Evolutionary conservation across 2,113 vertebrate species (phyloP), one percentile per base, ranked within the genome.

Genomic region (Chloebia gouldiae): DNA sequence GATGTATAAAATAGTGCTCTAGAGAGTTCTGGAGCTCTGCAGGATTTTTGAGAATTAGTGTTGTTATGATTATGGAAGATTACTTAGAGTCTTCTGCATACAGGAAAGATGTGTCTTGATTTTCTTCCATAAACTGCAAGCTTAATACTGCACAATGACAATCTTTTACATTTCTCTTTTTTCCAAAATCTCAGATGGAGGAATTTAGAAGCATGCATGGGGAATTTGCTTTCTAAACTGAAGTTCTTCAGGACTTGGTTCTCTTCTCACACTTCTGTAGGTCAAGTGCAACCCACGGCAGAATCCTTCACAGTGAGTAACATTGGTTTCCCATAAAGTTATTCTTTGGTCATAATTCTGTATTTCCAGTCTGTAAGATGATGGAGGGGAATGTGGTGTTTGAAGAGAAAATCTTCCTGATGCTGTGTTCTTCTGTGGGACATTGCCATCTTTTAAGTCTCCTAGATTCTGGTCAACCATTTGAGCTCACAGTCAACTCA

Each of bases 111-210:
- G n/a, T 57, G 31, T 84, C 16, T 21, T 71, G 69, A 61, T 94
- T 95, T 92, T 59, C 57, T 68, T 76, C 61, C 75, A 39, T 84
- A 81, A 96, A 86, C 84, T 85, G 78, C 45, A 79, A 59, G 25
- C 44, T 60, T 75, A 78, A 49, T 68, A 40, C 20, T 68, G 40
- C 70, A 82, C 87, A 33, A 59, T 82, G 89, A 87, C 47, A 47
- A 35, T 82, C 21, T 83, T 90, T 60, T 59, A 69, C 40, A 53
- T 61, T 91, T 65, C 19, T 83, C 10, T 51, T 84, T n/a, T 33
- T 40, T 84, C 68, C 49, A 30, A 25, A 66, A 70, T 89, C 76
- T 93, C 81, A 88, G n/a, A 75, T 71, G 60, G 82, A 84, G 47
- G 33, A 79, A 37, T 64, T 85, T 47, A 93, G 44, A 31, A 64